Conservation (phyloP, 1,140 invertebrate species). For the Anoplophora glabripennis region DNA sequence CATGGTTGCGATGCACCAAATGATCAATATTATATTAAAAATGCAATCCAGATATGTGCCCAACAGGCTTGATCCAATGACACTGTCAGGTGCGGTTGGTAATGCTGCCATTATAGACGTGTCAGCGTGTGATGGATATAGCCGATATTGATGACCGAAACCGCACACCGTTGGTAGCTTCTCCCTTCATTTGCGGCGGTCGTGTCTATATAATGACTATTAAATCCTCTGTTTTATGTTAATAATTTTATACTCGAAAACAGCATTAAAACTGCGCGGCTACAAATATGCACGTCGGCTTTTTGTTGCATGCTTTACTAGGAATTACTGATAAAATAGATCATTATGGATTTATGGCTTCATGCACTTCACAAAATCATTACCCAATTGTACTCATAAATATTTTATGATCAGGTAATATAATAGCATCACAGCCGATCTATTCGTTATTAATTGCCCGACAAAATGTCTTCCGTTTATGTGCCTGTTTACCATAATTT, state of each 20-base stretch:
- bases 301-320: neutral
- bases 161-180: constrained; percentile 21
- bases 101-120: constrained; percentile 34
- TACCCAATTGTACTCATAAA: neutral
- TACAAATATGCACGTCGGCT: neutral
- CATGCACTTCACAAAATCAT: constrained; percentile 1
- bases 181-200: neutral
- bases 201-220: constrained; percentile 5
- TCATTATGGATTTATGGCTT: constrained; percentile 8
- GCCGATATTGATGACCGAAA: constrained; percentile 31
- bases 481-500: no score
- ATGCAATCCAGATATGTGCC: constrained; percentile 39
- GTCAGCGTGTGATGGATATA: constrained; percentile 36
- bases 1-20: neutral
- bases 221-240: constrained; percentile 11
- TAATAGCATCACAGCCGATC: no score
- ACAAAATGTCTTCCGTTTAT: no score
- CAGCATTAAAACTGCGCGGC: neutral
- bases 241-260: constrained; percentile 6
- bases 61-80: constrained; percentile 26
- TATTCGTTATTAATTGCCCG: no score
- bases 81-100: constrained; percentile 40
- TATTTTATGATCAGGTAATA: constrained; percentile 2
- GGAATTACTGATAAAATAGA: constrained; percentile 1
- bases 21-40: constrained; percentile 38